Percentiles rank a stretch among this genome's conserved stretches.
Evolutionary conservation across 2,797 vertebrate species (phyloP).

Genomic region (Acanthornis magna): DNA sequence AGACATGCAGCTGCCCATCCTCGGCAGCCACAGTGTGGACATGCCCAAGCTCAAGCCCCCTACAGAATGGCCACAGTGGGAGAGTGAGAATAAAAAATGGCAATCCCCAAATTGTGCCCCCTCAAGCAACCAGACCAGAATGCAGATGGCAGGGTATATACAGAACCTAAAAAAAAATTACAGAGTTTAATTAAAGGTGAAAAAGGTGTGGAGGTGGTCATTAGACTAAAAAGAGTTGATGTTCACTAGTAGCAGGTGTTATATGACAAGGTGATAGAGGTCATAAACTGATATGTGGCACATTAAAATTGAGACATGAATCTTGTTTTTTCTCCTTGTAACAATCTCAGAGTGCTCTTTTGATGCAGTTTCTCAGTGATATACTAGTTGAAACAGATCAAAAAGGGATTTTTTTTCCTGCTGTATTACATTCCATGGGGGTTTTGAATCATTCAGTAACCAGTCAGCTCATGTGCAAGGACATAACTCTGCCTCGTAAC

Average conservation of each 20-base stretch:
- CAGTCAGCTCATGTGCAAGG: neutral
- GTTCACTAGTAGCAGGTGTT: neutral
- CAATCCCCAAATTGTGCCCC: neutral
- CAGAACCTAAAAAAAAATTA: neutral
- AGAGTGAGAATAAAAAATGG: neutral
- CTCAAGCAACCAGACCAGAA: neutral
- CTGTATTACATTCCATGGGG: neutral
- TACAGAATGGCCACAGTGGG: fast-evolving
- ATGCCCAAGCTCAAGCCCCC: neutral
- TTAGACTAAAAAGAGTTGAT: neutral
- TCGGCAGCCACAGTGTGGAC: neutral
- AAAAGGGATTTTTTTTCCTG: neutral
- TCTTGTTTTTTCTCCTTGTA: neutral
- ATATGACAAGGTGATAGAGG: neutral
- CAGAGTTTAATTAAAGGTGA: neutral
- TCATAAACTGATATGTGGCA: neutral
- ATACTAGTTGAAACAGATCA: neutral
- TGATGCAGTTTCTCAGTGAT: neutral
- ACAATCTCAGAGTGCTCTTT: neutral
- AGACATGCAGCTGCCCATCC: neutral
- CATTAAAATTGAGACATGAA: neutral
- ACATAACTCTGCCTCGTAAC: neutral
- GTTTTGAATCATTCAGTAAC: neutral
- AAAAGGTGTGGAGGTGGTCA: neutral
- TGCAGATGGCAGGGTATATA: neutral